Percentiles rank a stretch among this genome's conserved stretches.
phyloP scores from a whole-genome alignment of 2,113 vertebrate genomes.

The Thermophis baileyi region DNA sequence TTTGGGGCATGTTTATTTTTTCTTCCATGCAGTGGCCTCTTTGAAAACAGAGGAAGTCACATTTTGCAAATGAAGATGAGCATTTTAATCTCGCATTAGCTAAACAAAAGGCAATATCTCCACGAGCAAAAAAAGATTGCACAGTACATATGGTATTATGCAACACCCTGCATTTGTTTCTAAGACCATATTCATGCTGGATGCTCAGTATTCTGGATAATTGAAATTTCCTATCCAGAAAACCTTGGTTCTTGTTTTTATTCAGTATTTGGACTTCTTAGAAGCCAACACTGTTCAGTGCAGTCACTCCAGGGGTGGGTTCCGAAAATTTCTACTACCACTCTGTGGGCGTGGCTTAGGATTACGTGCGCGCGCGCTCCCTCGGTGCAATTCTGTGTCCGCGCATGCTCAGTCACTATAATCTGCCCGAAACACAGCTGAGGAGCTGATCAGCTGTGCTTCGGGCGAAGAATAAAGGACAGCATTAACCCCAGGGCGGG shows the following conservation, averaged over 20 bases:
- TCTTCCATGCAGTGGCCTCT: conserved; percentile 1
- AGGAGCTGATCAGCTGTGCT: too few species aligned
- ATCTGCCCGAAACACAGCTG: too few species aligned
- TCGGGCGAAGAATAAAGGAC: too few species aligned
- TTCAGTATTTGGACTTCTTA: background rate
- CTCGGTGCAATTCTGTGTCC: too few species aligned
- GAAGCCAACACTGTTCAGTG: background rate
- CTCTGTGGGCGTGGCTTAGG: too few species aligned
- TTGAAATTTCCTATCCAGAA: background rate
- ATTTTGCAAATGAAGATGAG: conserved; percentile 37
- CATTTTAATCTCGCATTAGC: conserved; percentile 35
- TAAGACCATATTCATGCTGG: background rate
- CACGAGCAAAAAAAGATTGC: conserved; percentile 18
- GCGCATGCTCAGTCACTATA: too few species aligned
- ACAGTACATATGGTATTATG: background rate
- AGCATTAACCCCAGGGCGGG: too few species aligned
- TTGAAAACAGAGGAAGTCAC: conserved; percentile 36
- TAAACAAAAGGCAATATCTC: conserved; percentile 24
- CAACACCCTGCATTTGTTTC: background rate
- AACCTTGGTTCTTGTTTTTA: background rate
- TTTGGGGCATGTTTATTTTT: conserved; percentile 41
- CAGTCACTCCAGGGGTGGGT: too few species aligned
- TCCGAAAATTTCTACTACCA: too few species aligned
- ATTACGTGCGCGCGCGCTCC: too few species aligned
- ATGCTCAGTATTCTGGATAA: background rate